Conservation (phyloP, 2,113 vertebrate species). For the Cyphomyrus discorhynchus region DNA sequence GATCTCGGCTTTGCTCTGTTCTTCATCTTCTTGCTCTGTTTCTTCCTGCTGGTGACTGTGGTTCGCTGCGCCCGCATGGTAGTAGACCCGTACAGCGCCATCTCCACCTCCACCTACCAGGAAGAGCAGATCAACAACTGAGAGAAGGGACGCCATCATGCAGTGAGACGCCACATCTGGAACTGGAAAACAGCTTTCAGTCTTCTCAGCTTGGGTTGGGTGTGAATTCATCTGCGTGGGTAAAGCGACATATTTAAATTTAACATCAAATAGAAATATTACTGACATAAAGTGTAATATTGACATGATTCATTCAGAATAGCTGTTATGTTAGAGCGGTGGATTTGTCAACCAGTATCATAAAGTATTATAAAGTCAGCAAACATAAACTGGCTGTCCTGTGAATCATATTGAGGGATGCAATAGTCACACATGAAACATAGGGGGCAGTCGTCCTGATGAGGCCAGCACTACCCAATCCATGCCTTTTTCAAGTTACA, state of each 20-base stretch:
- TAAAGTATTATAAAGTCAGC: not conserved
- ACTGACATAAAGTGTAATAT: not conserved
- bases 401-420: not conserved
- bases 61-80: conserved; percentile 65
- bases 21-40: conserved; percentile 63
- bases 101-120: conserved; percentile 54
- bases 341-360: not conserved
- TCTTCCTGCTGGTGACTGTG: conserved; percentile 61
- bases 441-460: not conserved
- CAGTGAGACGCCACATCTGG: not conserved
- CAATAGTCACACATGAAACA: not conserved
- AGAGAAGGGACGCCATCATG: not conserved
- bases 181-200: not conserved
- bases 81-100: conserved; percentile 62
- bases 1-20: conserved; percentile 67
- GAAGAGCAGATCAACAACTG: conserved; percentile 55
- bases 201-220: not conserved
- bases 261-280: not conserved
- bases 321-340: not conserved
- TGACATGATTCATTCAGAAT: not conserved
- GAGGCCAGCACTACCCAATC: not conserved
- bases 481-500: not conserved
- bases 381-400: not conserved
- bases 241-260: not conserved
- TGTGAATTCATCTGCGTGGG: not conserved